Base-by-base conservation (phyloP, 2,888 invertebrate genomes). In the Diabrotica balteata region DNA sequence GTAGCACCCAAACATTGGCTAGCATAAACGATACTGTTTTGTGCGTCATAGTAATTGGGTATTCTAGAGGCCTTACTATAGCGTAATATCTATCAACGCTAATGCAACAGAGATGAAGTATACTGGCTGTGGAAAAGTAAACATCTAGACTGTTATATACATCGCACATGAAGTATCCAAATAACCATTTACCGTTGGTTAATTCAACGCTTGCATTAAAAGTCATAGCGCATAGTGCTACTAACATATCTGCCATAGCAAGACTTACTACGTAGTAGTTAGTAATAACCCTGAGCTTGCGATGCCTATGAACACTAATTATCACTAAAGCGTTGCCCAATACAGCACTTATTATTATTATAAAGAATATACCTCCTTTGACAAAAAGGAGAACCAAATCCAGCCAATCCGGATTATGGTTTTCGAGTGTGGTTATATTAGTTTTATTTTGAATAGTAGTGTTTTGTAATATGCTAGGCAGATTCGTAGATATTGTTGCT, bases 191-290 rank as follows among this genome's bases (percentile, higher is more conserved):
- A 55, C 94, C 93, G 59, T 90, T 91, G 50, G 93, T 92, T 58
- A 84, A 72, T 83, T 93, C 93, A n/a, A 94, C 91, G 78, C 93
- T 93, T 46, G 95, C 94, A 84, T 95, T 95, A 84, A 95, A 95
- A 68, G 94, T 94, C 95, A 95, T 95, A 75, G 95, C 95, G 80
- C 95, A 93, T 66, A 95, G 85, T 0, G 96, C 96, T 57, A 97
- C 96, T 71, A 97, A 86, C 86, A 97, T 92, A 80, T 97, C 97
- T 50, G 97, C 97, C 78, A 96, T 92, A 1, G 97, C 97, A 68
- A 97, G 85, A 62, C 95, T 96, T 77, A 97, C 97, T 74, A 97
- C 95, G 87, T 97, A 97, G 84, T 95, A 96, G 85, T 97, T 97
- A 60, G 97, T 97, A 80, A 96, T 93, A 72, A 95, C 94, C 57